These are phyloP conservation scores for Tachina lurida DNA, from an alignment of 2,888 invertebrate genomes.

Conservation along the genomic window DNA sequence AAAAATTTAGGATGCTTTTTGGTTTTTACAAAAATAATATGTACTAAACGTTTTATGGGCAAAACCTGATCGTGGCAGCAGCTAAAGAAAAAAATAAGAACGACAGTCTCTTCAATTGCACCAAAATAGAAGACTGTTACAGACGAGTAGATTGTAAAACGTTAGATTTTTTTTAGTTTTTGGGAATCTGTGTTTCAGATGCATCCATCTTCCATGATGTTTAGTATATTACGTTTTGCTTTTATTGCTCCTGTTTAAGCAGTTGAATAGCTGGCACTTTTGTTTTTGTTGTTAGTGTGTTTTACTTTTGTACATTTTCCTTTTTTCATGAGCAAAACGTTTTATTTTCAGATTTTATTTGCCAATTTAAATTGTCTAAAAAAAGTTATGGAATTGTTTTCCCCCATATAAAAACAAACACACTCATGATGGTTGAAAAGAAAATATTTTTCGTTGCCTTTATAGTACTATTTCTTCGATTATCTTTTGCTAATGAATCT, in stretches of 20 bases:
- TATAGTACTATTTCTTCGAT: background rate
- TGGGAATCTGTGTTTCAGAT: constrained; percentile 2
- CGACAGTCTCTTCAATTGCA: background rate
- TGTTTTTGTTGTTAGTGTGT: constrained; percentile 23
- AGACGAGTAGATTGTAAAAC: background rate
- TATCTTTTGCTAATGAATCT: constrained; percentile 17
- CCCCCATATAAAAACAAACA: constrained; percentile 1
- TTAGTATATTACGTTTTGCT: background rate
- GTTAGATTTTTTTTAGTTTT: constrained; percentile 4
- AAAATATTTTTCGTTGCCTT: constrained; percentile 4
- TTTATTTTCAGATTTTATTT: constrained; percentile 51
- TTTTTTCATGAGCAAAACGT: constrained; percentile 26
- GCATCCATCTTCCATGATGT: constrained; percentile 45
- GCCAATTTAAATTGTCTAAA: constrained; percentile 47
- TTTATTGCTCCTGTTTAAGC: constrained; percentile 28
- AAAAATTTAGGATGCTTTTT: background rate
- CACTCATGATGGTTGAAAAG: background rate
- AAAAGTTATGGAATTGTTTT: background rate
- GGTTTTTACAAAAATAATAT: constrained; percentile 13
- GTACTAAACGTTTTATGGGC: constrained; percentile 45
- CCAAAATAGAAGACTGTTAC: constrained; percentile 25
- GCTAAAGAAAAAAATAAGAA: background rate
- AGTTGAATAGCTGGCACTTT: constrained; percentile 23
- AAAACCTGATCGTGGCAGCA: constrained; percentile 12
- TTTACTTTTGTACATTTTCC: background rate